Conservation (phyloP, 2,888 invertebrate genomes). For the Didymodactylos carnosus region DNA sequence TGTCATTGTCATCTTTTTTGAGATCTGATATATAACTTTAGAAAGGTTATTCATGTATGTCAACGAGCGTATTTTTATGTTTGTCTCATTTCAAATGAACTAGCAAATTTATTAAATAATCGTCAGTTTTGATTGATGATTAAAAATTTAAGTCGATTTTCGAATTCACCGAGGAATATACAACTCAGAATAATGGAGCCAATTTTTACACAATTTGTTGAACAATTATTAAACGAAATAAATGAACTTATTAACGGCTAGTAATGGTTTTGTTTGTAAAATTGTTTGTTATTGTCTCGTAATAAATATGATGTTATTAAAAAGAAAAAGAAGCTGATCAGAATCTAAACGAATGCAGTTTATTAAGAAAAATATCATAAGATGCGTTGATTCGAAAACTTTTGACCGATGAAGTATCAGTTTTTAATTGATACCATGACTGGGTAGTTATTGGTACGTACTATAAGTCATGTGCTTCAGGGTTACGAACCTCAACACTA, state of each 20-base stretch:
- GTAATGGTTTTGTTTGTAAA: too few species aligned
- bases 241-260: neutral
- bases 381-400: too few species aligned
- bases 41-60: neutral
- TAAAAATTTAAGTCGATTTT: conserved; percentile 38
- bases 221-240: conserved; percentile 36
- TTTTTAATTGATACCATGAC: too few species aligned
- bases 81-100: conserved; percentile 17
- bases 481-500: too few species aligned
- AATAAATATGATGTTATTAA: too few species aligned
- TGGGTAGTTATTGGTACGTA: too few species aligned
- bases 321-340: too few species aligned
- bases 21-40: neutral
- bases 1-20: neutral
- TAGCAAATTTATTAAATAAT: conserved; percentile 39
- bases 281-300: too few species aligned
- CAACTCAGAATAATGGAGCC: conserved; percentile 55
- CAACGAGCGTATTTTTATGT: neutral
- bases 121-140: conserved; percentile 48
- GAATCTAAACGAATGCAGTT: too few species aligned
- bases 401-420: too few species aligned
- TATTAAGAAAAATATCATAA: too few species aligned
- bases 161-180: conserved; percentile 45
- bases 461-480: too few species aligned
- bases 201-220: conserved; percentile 56